phyloP scores from a whole-genome alignment of 2,888 invertebrate species.

The Stratiomys singularior region DNA sequence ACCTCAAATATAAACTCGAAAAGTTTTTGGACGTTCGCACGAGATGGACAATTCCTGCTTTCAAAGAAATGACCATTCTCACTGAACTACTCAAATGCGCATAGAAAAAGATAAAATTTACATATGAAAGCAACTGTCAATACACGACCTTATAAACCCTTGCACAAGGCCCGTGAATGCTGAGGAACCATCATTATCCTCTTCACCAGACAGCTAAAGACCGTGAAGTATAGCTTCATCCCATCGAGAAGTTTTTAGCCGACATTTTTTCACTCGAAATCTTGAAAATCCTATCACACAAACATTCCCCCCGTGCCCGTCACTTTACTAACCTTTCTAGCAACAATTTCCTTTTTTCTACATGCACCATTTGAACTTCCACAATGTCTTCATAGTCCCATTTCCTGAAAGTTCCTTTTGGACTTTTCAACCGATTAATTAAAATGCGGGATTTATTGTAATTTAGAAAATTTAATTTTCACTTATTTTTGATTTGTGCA shows the following conservation, averaged over 20 bases:
- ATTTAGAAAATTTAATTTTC: slow-evolving; percentile 15
- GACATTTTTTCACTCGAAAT: slow-evolving; percentile 33
- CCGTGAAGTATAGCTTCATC: no score
- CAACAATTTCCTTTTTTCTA: background rate
- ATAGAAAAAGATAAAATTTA: background rate
- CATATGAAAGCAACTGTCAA: background rate
- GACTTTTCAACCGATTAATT: slow-evolving; percentile 16
- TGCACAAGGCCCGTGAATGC: background rate
- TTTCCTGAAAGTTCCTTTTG: slow-evolving; percentile 7
- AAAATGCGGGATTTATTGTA: slow-evolving; percentile 16
- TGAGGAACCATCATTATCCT: background rate
- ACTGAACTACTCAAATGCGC: background rate
- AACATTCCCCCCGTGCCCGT: background rate
- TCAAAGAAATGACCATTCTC: no score
- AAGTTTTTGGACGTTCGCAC: no score
- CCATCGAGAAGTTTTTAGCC: background rate
- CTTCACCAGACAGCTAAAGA: no score
- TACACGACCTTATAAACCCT: background rate
- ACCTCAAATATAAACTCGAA: no score
- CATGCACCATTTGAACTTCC: slow-evolving; percentile 25
- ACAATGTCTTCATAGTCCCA: slow-evolving; percentile 28
- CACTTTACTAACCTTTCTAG: slow-evolving; percentile 25
- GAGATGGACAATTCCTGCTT: no score
- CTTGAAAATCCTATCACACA: slow-evolving; percentile 37
- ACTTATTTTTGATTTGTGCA: slow-evolving; percentile 42